Conservation (phyloP, 2,797 vertebrate genomes). For the Sebastes baramenuke region DNA sequence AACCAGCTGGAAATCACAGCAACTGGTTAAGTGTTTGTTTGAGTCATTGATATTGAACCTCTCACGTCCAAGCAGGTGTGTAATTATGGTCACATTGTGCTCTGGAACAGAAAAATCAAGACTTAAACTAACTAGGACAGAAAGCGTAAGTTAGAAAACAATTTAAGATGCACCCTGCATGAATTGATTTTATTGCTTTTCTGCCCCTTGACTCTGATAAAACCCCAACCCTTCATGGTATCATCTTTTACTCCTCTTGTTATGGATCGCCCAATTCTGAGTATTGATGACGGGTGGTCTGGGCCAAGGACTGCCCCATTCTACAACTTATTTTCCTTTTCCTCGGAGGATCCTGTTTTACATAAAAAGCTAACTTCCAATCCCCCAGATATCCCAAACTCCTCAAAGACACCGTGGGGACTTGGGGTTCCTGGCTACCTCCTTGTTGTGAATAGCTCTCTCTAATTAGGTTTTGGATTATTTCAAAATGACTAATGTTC, state of each 20-base stretch:
- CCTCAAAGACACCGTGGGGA: not conserved
- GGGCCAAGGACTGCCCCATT: conserved; percentile 17
- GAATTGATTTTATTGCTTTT: conserved; percentile 9
- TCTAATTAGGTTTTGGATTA: conserved; percentile 17
- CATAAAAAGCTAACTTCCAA: conserved; percentile 19
- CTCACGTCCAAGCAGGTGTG: not conserved
- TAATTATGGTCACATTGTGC: not conserved
- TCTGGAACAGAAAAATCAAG: not conserved
- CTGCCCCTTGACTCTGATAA: conserved; percentile 31
- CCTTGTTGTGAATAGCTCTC: not conserved
- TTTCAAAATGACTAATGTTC: conserved; percentile 10
- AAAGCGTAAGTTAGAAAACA: not conserved
- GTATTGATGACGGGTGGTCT: conserved; percentile 8
- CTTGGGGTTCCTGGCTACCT: not conserved
- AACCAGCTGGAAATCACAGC: not conserved
- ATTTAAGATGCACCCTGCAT: not conserved
- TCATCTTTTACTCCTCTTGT: conserved; percentile 4
- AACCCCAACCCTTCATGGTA: not conserved
- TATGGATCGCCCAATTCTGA: conserved; percentile 11
- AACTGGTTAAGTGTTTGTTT: not conserved
- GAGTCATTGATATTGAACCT: not conserved
- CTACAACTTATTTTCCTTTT: not conserved
- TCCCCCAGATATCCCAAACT: conserved; percentile 2
- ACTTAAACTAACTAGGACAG: not conserved
- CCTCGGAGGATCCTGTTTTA: conserved; percentile 24